A percentile compares a stretch with the other conserved stretches of the same genome.
phyloP scores from a whole-genome alignment of 2,113 vertebrate genomes.

The Balaeniceps rex region DNA sequence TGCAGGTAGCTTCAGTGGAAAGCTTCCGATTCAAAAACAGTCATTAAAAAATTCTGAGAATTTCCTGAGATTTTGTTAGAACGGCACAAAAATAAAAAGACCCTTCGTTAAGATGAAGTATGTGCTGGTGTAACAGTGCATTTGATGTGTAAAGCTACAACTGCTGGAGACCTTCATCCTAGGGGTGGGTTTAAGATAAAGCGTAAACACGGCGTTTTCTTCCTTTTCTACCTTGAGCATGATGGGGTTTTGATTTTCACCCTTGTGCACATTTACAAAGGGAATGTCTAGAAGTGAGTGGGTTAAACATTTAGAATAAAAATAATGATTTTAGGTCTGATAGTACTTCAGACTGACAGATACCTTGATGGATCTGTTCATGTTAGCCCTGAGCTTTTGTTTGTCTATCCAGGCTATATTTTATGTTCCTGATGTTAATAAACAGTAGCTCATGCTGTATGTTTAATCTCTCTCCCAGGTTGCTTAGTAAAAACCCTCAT shows the following conservation, averaged over 20 bases:
- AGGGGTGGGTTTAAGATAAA: not conserved
- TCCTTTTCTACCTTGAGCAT: not conserved
- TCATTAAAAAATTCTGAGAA: not conserved
- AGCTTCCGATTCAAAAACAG: not conserved
- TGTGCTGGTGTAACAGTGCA: not conserved
- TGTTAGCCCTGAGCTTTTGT: not conserved
- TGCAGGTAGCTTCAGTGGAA: not conserved
- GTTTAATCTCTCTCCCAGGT: not conserved
- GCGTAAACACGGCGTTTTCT: not conserved
- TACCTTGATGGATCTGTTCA: not conserved
- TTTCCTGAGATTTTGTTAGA: not conserved
- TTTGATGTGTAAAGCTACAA: not conserved
- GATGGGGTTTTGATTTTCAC: not conserved
- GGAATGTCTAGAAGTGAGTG: not conserved
- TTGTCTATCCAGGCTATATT: not conserved
- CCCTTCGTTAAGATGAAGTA: not conserved
- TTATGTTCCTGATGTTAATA: constrained; percentile 2
- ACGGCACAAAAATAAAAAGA: not conserved
- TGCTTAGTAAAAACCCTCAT: constrained; percentile 7
- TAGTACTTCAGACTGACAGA: not conserved
- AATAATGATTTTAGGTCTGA: not conserved
- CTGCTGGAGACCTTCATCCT: not conserved
- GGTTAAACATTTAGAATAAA: not conserved
- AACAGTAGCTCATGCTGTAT: not conserved
- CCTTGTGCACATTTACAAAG: not conserved